A percentile compares a stretch with the other conserved stretches of the same genome.
These are phyloP conservation scores for Colletes collaris DNA, from an alignment of 2,888 invertebrate genomes.

Conservation along the genomic window DNA sequence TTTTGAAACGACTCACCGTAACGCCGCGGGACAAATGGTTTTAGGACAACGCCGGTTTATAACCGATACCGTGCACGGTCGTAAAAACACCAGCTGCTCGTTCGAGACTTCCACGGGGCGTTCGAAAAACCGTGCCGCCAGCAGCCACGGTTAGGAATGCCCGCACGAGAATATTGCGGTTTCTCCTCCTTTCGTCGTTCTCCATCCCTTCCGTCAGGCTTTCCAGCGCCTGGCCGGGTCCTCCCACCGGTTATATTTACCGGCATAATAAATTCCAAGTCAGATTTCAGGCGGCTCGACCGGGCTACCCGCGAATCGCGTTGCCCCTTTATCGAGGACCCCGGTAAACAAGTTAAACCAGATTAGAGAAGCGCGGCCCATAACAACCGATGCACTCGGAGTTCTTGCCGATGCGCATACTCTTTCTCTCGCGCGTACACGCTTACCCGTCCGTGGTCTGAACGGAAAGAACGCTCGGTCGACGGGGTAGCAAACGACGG, in stretches of 20 bases:
- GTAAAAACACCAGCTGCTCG: conserved; percentile 40
- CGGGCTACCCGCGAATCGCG: conserved; percentile 65
- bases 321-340: conserved; percentile 75
- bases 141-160: conserved; percentile 48
- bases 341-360: conserved; percentile 79
- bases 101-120: conserved; percentile 27
- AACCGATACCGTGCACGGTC: conserved; percentile 41
- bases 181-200: conserved; percentile 12
- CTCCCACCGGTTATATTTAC: conserved; percentile 70
- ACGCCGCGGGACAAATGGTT: conserved; percentile 19
- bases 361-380: conserved; percentile 69
- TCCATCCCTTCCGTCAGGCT: conserved; percentile 15
- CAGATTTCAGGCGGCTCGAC: conserved; percentile 62
- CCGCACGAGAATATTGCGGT: conserved; percentile 41
- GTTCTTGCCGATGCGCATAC: neutral
- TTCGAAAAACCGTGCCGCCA: conserved; percentile 51
- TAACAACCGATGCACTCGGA: conserved; percentile 30
- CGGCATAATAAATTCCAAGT: conserved; percentile 75
- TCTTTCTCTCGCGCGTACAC: conserved; percentile 10
- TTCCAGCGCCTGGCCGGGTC: conserved; percentile 14
- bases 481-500: conserved; percentile 30
- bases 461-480: conserved; percentile 20
- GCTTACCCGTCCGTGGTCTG: conserved; percentile 11
- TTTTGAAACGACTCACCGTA: conserved; percentile 29
- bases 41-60: conserved; percentile 44